Evolutionary conservation across 2,888 invertebrate genomes (phyloP).

Genomic region (Epinotia bilunana): DNA sequence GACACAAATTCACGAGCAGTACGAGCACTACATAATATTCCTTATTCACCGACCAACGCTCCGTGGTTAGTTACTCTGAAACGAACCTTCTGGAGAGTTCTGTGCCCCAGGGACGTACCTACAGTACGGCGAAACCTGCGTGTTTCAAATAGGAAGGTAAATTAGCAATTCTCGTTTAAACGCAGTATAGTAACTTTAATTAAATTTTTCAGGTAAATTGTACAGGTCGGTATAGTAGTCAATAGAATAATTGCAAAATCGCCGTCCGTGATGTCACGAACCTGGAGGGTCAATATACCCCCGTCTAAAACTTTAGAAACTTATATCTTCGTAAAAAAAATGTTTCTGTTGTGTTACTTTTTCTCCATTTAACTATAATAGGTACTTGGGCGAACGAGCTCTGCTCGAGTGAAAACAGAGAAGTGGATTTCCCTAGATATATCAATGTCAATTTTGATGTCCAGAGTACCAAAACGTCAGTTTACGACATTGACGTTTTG

Average conservation of each 20-base stretch:
- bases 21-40: background rate
- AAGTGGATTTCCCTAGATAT: too few relatives aligned
- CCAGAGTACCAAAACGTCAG: too few relatives aligned
- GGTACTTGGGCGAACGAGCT: too few relatives aligned
- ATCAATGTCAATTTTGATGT: too few relatives aligned
- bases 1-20: background rate
- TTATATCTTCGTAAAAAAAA: too few relatives aligned
- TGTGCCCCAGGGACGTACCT: background rate
- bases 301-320: too few relatives aligned
- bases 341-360: too few relatives aligned
- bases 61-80: constrained; percentile 19
- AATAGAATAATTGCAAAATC: background rate
- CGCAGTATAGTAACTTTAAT: background rate
- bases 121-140: background rate
- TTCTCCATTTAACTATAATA: too few relatives aligned
- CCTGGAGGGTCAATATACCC: too few relatives aligned
- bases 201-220: background rate
- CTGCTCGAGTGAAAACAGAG: too few relatives aligned
- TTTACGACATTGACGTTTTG: too few relatives aligned
- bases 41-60: constrained; percentile 5
- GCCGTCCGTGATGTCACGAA: too few relatives aligned
- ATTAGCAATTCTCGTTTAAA: constrained; percentile 6
- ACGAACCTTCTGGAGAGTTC: constrained; percentile 7
- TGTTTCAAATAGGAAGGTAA: constrained; percentile 3
- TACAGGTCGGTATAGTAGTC: background rate